phyloP scores from a whole-genome alignment of 2,797 vertebrate genomes.

The Sebastiscus tertius region DNA sequence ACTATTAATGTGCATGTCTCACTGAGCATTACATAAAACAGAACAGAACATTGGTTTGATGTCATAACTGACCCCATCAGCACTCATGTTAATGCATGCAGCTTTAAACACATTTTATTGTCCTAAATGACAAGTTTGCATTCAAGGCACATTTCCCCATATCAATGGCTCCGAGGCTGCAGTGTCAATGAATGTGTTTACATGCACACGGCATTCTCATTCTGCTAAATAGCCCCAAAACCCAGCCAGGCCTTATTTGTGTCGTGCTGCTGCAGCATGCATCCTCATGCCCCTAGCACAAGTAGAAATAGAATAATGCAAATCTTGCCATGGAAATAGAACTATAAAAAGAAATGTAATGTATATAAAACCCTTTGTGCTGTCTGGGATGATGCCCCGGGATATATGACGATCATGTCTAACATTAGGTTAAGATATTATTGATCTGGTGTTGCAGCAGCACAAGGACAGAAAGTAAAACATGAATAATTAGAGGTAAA shows the following conservation, averaged over 20 bases:
- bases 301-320: not conserved
- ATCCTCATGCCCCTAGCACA: not conserved
- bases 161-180: not conserved
- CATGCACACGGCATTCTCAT: not conserved
- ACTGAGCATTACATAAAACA: slow-evolving; percentile 11
- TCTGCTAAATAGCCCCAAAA: not conserved
- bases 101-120: slow-evolving; percentile 19
- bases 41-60: slow-evolving; percentile 2
- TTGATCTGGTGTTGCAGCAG: not conserved
- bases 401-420: not conserved
- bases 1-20: not conserved
- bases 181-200: slow-evolving; percentile 34
- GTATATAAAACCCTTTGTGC: not conserved
- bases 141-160: slow-evolving; percentile 57
- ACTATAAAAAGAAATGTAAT: not conserved
- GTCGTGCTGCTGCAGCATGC: not conserved
- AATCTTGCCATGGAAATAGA: slow-evolving; percentile 16
- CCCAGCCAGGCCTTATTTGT: not conserved
- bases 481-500: not conserved
- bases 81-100: slow-evolving; percentile 7
- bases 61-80: not conserved
- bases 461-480: not conserved
- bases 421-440: not conserved
- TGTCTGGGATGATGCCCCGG: not conserved
- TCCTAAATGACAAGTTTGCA: slow-evolving; percentile 36